A percentile compares a stretch with the other conserved stretches of the same genome.
Conservation (phyloP, 2,888 invertebrate genomes). For the Drosophila melanosoma region DNA sequence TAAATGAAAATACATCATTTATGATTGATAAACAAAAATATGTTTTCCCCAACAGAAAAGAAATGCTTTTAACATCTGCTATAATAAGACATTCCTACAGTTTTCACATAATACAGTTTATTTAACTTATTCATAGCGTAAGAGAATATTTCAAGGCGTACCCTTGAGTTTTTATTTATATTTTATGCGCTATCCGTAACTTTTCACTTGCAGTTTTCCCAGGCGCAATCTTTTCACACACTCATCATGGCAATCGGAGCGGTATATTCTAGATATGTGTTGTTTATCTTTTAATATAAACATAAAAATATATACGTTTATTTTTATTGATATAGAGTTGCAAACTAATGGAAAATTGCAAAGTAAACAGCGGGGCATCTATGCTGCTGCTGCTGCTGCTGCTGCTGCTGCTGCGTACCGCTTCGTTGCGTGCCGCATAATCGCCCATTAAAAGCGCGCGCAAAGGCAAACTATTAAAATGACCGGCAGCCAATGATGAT, state of each 20-base stretch:
- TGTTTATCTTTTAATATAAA: constrained; percentile 7
- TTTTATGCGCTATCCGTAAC: not conserved
- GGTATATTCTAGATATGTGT: constrained; percentile 16
- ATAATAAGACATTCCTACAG: not conserved
- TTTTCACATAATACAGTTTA: not conserved
- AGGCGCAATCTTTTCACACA: constrained; percentile 45
- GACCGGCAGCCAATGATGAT: constrained; percentile 61
- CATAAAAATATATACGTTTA: not conserved
- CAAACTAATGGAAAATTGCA: constrained; percentile 48
- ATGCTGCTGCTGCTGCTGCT: not conserved
- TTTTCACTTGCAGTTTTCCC: constrained; percentile 35
- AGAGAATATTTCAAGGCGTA: not conserved
- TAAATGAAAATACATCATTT: not conserved
- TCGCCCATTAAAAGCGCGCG: constrained; percentile 66
- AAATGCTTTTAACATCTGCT: not conserved
- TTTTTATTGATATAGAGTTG: constrained; percentile 35
- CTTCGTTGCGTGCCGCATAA: constrained; percentile 26
- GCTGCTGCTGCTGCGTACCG: not conserved
- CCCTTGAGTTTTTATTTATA: not conserved
- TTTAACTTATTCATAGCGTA: not conserved
- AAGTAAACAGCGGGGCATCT: constrained; percentile 19
- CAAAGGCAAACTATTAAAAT: constrained; percentile 75
- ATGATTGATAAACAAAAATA: not conserved
- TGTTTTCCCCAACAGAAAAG: not conserved
- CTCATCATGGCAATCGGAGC: constrained; percentile 18